phyloP scores from a whole-genome alignment of 2,888 invertebrate genomes.

The Leptinotarsa haldemani region DNA sequence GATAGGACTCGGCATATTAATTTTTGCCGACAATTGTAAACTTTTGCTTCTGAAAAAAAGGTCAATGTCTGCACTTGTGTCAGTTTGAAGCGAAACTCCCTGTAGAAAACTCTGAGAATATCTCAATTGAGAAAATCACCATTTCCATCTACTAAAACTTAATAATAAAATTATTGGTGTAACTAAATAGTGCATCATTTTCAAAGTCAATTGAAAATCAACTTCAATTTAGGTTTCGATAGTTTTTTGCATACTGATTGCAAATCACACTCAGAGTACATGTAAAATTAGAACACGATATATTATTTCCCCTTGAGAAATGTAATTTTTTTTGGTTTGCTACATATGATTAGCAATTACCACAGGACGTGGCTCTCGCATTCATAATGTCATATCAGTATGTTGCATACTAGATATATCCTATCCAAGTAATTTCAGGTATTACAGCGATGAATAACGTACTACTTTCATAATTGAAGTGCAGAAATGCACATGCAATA shows the following conservation, averaged over 20 bases:
- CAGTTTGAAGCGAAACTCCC: no score
- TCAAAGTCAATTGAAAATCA: no score
- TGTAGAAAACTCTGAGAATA: no score
- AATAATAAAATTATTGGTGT: no score
- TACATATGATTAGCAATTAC: not conserved
- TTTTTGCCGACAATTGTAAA: no score
- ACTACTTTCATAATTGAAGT: constrained; percentile 16
- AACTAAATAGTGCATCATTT: no score
- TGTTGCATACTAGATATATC: constrained; percentile 13
- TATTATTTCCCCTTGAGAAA: not conserved
- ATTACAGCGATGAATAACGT: constrained; percentile 13
- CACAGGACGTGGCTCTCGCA: constrained; percentile 7
- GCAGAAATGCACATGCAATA: constrained; percentile 1
- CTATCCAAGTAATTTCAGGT: constrained; percentile 7
- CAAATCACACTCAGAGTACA: no score
- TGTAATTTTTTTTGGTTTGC: not conserved
- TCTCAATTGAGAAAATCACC: no score
- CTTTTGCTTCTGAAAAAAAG: no score
- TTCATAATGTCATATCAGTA: not conserved
- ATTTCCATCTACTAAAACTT: no score
- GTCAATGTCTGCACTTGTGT: no score
- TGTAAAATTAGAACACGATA: not conserved
- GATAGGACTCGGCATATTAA: no score
- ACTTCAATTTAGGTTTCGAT: not conserved
- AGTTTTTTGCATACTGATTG: not conserved